phyloP scores from a whole-genome alignment of 2,113 vertebrate species.

The Neotragus pygmaeus region DNA sequence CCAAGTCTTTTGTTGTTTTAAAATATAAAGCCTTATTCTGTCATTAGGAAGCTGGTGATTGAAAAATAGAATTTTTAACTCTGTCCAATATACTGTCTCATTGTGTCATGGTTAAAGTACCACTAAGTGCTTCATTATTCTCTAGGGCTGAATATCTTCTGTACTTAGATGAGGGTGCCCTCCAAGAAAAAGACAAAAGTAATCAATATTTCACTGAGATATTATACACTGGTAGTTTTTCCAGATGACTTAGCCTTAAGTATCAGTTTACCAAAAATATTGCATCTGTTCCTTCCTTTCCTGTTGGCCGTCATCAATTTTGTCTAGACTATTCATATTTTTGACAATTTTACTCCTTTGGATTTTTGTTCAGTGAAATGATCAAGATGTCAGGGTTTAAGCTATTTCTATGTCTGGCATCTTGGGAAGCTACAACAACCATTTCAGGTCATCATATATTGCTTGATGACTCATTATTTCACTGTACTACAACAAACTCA shows the following conservation, averaged over 20 bases:
- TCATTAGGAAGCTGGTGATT: background rate
- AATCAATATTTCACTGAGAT: background rate
- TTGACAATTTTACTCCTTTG: background rate
- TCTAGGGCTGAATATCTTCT: background rate
- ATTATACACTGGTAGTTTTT: background rate
- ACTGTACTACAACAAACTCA: background rate
- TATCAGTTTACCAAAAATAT: background rate
- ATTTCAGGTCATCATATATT: background rate
- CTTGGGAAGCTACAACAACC: background rate
- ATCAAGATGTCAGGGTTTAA: background rate
- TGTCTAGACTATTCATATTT: background rate
- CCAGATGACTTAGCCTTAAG: background rate
- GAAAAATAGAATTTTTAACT: background rate
- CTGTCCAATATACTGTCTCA: background rate
- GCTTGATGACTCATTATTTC: background rate
- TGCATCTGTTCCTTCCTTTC: background rate
- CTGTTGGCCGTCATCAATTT: background rate
- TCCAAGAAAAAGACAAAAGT: background rate
- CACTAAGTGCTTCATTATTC: background rate
- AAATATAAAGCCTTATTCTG: background rate
- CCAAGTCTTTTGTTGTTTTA: background rate
- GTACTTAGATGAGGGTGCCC: background rate
- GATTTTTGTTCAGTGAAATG: background rate
- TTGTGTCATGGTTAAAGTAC: background rate
- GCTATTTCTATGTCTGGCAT: background rate